Conservation (phyloP, 2,113 vertebrate genomes). For the Thunnus maccoyii region DNA sequence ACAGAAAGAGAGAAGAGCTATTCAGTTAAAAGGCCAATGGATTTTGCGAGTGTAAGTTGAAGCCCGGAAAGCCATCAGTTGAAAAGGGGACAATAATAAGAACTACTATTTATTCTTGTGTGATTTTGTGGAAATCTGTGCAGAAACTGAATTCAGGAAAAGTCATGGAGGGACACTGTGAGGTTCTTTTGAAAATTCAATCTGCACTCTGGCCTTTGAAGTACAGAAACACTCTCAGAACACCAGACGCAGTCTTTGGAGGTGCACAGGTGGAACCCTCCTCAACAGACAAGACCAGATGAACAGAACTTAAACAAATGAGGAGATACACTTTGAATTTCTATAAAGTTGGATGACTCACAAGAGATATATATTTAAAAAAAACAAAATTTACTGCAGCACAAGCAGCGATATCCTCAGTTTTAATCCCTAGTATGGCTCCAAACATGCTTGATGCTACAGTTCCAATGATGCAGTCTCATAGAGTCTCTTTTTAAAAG, state of each 20-base stretch:
- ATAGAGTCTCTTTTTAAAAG: no score
- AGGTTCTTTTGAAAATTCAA: background rate
- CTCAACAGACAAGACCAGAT: background rate
- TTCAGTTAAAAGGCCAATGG: slow-evolving; percentile 58
- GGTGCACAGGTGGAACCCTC: background rate
- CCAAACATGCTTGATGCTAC: no score
- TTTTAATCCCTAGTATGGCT: no score
- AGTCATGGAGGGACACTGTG: background rate
- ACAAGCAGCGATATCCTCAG: no score
- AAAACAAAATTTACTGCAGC: no score
- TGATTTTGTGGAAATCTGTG: slow-evolving; percentile 13
- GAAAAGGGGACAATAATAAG: slow-evolving; percentile 15
- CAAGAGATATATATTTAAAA: no score
- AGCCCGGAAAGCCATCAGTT: slow-evolving; percentile 29
- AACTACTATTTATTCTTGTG: slow-evolving; percentile 25
- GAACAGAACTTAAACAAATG: no score
- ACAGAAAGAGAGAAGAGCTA: slow-evolving; percentile 47
- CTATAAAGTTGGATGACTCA: no score
- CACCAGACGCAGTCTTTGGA: background rate
- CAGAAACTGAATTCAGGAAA: background rate
- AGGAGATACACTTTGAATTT: no score
- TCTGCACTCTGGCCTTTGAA: background rate
- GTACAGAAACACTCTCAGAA: background rate
- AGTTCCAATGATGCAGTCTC: no score
- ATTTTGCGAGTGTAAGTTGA: slow-evolving; percentile 35